These are phyloP conservation scores for Fundulus diaphanus DNA, from an alignment of 2,797 vertebrate genomes.

Conservation along the genomic window DNA sequence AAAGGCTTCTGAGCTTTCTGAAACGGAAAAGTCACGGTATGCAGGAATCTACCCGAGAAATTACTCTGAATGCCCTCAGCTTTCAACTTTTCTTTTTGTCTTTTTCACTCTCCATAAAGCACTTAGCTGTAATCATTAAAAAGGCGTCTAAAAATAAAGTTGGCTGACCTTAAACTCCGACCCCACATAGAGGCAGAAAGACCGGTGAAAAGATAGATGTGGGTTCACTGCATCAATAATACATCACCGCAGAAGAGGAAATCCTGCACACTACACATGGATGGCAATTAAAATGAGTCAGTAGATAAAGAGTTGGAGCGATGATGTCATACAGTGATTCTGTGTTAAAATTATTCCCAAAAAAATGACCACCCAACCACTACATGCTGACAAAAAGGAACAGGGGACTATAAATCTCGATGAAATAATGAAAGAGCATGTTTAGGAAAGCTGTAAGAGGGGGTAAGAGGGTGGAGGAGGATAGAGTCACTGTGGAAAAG, in stretches of 20 bases:
- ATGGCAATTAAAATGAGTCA: conserved; percentile 6
- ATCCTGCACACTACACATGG: not conserved
- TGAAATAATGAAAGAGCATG: conserved; percentile 52
- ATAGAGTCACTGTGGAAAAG: conserved; percentile 11
- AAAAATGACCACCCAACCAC: conserved; percentile 8
- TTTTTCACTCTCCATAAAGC: conserved; percentile 17
- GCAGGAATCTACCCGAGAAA: too few species aligned
- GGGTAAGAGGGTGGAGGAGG: conserved; percentile 8
- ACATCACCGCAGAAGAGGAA: conserved; percentile 18
- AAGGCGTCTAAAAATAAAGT: conserved; percentile 57
- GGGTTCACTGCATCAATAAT: conserved; percentile 46
- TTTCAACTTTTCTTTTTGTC: not conserved
- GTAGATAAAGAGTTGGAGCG: not conserved
- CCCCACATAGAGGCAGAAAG: conserved; percentile 11
- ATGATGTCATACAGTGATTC: conserved; percentile 14
- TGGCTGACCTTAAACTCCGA: conserved; percentile 40
- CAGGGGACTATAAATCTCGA: conserved; percentile 32
- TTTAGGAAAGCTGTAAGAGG: conserved; percentile 15
- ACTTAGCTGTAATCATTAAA: conserved; percentile 50
- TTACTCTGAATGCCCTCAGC: too few species aligned
- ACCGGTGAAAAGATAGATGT: conserved; percentile 51
- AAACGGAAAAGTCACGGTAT: too few species aligned
- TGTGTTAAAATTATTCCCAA: conserved; percentile 26
- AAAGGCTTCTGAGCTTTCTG: too few species aligned
- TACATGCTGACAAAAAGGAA: conserved; percentile 31